These are phyloP conservation scores for Rhopalosiphum maidis DNA, from an alignment of 1,140 invertebrate genomes.

Conservation along the genomic window DNA sequence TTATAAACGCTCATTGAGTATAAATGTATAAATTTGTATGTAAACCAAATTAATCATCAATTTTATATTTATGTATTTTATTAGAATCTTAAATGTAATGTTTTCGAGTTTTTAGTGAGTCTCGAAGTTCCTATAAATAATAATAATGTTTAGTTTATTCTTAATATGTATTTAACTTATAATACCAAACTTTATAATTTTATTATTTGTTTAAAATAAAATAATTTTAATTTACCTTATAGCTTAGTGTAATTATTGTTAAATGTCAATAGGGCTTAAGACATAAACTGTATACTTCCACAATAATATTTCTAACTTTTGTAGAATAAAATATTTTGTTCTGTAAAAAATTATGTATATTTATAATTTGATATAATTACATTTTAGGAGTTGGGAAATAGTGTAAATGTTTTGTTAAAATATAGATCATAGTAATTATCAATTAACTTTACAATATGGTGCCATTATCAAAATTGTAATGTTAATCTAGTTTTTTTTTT, in stretches of 20 bases:
- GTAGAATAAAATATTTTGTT: not conserved
- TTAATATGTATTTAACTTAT: not conserved
- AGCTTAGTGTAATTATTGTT: not conserved
- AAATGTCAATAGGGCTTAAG: not conserved
- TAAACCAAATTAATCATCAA: not conserved
- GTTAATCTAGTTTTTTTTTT: not conserved
- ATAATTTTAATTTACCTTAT: not conserved
- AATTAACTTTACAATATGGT: not conserved
- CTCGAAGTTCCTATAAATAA: constrained; percentile 46
- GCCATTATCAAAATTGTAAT: not conserved
- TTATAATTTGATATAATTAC: not conserved
- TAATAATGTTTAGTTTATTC: constrained; percentile 8
- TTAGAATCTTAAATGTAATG: constrained; percentile 15
- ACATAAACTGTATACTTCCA: not conserved
- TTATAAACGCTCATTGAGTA: not conserved
- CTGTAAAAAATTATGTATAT: constrained; percentile 9
- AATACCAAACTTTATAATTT: not conserved
- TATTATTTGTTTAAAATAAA: constrained; percentile 22
- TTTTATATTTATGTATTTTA: not conserved
- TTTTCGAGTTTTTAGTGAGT: constrained; percentile 39
- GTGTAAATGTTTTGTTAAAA: not conserved
- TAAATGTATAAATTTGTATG: not conserved
- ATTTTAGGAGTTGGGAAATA: not conserved
- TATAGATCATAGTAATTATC: constrained; percentile 1
- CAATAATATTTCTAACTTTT: not conserved